phyloP scores from a whole-genome alignment of 1,140 invertebrate genomes.

The Diorhabda carinulata region DNA sequence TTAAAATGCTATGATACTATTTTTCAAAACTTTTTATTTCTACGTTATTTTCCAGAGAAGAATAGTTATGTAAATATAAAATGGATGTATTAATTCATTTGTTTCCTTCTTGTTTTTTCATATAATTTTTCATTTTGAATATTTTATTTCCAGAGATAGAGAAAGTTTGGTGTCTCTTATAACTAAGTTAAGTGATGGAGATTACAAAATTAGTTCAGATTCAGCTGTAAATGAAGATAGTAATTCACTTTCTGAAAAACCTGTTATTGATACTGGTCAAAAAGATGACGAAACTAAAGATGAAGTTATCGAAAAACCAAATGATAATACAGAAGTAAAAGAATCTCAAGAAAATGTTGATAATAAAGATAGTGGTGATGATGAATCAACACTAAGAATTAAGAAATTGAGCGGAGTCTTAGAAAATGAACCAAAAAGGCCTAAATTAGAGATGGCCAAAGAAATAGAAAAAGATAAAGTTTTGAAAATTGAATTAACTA shows the following conservation, averaged over 20 bases:
- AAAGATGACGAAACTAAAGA: constrained; percentile 28
- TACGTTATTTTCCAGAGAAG: no score
- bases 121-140: neutral
- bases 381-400: constrained; percentile 14
- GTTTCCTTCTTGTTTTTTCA: neutral
- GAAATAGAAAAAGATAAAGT: constrained; percentile 24
- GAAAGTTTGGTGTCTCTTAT: constrained; percentile 74
- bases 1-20: no score
- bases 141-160: constrained; percentile 55
- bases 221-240: constrained; percentile 63
- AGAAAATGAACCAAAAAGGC: constrained; percentile 18
- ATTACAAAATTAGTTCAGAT: constrained; percentile 54
- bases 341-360: neutral
- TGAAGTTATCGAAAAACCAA: constrained; percentile 13
- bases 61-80: no score
- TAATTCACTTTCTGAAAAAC: constrained; percentile 57
- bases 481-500: constrained; percentile 13
- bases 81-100: no score
- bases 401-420: constrained; percentile 19
- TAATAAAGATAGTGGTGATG: neutral
- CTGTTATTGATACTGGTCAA: constrained; percentile 52
- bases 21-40: no score
- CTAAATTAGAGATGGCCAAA: constrained; percentile 21
- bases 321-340: neutral
- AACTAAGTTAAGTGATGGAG: constrained; percentile 63